phyloP scores from a whole-genome alignment of 1,140 invertebrate genomes.

The Trinorchestia longiramus region DNA sequence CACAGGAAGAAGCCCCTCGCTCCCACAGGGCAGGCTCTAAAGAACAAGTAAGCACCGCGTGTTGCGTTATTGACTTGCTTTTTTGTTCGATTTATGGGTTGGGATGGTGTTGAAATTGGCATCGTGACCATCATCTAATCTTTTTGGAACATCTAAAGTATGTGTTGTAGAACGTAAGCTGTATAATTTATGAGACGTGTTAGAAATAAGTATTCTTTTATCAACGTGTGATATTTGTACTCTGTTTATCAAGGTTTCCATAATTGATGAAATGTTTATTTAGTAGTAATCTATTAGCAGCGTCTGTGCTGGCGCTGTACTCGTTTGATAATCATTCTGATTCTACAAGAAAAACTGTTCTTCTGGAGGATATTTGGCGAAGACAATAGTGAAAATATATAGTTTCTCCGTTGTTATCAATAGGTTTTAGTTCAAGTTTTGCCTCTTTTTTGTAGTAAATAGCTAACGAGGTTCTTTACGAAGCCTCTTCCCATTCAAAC shows the following conservation, averaged over 20 bases:
- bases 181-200: not conserved
- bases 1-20: slow-evolving; percentile 59
- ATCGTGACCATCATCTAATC: not conserved
- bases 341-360: too few species aligned
- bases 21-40: not conserved
- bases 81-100: not conserved
- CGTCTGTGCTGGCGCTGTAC: too few species aligned
- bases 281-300: too few species aligned
- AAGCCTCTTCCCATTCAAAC: not conserved
- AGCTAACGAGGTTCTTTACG: not conserved
- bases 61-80: not conserved
- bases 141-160: not conserved
- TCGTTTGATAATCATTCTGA: too few species aligned
- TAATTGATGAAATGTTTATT: too few species aligned
- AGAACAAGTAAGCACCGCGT: not conserved
- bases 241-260: too few species aligned
- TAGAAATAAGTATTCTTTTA: not conserved
- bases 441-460: not conserved
- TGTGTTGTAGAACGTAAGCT: not conserved
- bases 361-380: not conserved
- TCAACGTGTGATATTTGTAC: not conserved
- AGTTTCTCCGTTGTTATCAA: too few species aligned
- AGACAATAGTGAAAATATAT: not conserved
- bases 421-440: not conserved
- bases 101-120: not conserved